A percentile compares a stretch with the other conserved stretches of the same genome.
Conservation (phyloP, 2,797 vertebrate genomes). For the Coreius guichenoti region DNA sequence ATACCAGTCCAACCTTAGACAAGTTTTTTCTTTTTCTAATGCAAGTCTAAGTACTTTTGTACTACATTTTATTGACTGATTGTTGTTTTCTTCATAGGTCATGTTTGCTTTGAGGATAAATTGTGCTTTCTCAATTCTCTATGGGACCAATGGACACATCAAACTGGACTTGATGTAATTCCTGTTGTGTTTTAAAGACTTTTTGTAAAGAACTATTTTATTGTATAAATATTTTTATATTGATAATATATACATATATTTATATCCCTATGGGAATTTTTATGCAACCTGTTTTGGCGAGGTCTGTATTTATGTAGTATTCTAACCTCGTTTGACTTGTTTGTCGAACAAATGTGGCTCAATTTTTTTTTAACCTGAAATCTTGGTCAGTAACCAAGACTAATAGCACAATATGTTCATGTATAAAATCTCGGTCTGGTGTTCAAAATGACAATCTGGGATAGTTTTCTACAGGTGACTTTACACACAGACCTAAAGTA, state of each 20-base stretch:
- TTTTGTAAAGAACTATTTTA: conserved; percentile 59
- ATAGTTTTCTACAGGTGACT: conserved; percentile 53
- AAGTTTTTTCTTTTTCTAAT: background rate
- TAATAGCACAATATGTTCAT: conserved; percentile 15
- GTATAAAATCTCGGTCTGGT: background rate
- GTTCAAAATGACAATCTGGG: conserved; percentile 65
- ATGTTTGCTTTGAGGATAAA: conserved; percentile 12
- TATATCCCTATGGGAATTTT: conserved; percentile 75
- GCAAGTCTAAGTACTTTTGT: background rate
- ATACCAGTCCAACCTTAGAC: background rate
- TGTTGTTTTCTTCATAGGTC: background rate
- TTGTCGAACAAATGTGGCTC: conserved; percentile 32
- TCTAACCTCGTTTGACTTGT: conserved; percentile 26
- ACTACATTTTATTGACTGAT: background rate
- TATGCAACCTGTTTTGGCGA: conserved; percentile 68
- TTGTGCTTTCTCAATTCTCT: conserved; percentile 9
- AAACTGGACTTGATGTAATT: conserved; percentile 30
- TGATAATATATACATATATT: conserved; percentile 63
- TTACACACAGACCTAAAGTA: conserved; percentile 28
- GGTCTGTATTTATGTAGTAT: conserved; percentile 56
- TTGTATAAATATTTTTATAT: conserved; percentile 70
- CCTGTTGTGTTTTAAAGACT: conserved; percentile 37
- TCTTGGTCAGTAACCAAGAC: conserved; percentile 33
- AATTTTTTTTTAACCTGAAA: background rate
- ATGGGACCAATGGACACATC: conserved; percentile 54